Evolutionary conservation across 2,113 vertebrate species (phyloP), one percentile per base, ranked within the genome.

Genomic region (Spizaetus ornatus): DNA sequence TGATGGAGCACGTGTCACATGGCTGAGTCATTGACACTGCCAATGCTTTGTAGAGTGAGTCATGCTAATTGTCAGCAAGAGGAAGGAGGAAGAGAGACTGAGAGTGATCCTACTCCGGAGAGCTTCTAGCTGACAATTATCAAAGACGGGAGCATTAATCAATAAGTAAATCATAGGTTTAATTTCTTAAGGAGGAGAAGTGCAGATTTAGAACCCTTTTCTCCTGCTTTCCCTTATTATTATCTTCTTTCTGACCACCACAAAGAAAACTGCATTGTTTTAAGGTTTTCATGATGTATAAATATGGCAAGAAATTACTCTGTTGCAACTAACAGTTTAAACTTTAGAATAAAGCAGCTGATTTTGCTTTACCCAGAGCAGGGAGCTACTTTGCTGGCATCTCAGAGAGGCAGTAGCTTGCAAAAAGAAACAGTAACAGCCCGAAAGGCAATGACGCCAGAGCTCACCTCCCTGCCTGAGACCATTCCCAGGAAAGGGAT

Each of bases 11-110:
- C 21, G 0, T 78, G 82, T 67, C 88, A 50, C 47, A 36, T 8
- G 56, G 82, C 88, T 93, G 88, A 97, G 86, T 82, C 94, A 91
- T 8, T 81, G 43, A 40, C 17, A 7, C 47, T 82, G 86, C n/a
- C 2, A 4, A 40, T 62, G 65, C 89, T 55, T 55, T 83, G 63
- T 18, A 71, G 55, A 15, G 50, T 86, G 89, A 95, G 78, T 93
- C 81, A 84, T 32, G 23, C 22, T 45, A 26, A 56, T 59, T 59
- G 50, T 61, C 82, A 82, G 88, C 29, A 81, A 86, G 40, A 80
- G 48, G 66, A 76, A 40, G 63, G 65, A 87, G 47, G 38, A 59
- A 45, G 72, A 88, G 43, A 72, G 42, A 50, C 21, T 22, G 34
- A 94, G 38, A 84, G 50, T 9, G 25, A 86, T 88, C 45, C 45